Conservation (phyloP, 2,113 vertebrate species). For the Zingel zingel region DNA sequence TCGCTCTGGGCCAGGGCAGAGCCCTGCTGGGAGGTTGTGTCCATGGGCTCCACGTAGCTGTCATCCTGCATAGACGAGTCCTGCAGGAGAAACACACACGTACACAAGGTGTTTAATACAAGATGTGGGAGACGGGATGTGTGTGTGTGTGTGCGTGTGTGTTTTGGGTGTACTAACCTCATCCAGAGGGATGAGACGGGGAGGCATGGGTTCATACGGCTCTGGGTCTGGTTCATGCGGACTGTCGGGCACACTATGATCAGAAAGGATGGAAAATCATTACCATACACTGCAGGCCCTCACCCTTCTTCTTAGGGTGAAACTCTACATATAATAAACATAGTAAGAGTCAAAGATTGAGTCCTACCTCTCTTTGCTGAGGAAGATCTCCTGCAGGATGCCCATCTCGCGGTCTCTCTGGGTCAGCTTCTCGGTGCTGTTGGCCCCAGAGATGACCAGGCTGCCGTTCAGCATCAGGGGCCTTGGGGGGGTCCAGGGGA, state of each 20-base stretch:
- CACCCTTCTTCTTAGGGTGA: background rate
- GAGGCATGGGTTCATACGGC: slow-evolving; percentile 91
- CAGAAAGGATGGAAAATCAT: background rate
- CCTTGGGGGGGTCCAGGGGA: slow-evolving; percentile 89
- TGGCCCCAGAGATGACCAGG: slow-evolving; percentile 86
- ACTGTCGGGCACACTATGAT: slow-evolving; percentile 82
- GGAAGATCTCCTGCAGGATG: slow-evolving; percentile 96
- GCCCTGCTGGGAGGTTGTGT: slow-evolving; percentile 72
- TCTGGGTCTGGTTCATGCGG: slow-evolving; percentile 94
- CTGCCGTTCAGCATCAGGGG: slow-evolving; percentile 85
- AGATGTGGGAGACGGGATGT: background rate
- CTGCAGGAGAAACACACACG: slow-evolving; percentile 66
- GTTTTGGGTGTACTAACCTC: slow-evolving; percentile 82
- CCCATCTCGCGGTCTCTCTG: slow-evolving; percentile 95
- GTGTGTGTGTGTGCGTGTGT: background rate
- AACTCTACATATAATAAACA: background rate
- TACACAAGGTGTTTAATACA: too few species aligned
- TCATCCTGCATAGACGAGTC: slow-evolving; percentile 89
- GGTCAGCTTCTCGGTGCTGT: slow-evolving; percentile 90
- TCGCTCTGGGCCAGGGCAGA: slow-evolving; percentile 74
- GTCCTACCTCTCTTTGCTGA: slow-evolving; percentile 94
- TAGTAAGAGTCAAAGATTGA: background rate
- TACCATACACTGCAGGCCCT: background rate
- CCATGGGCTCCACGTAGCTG: slow-evolving; percentile 85
- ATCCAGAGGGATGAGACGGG: slow-evolving; percentile 92